Evolutionary conservation across 2,113 vertebrate species (phyloP).

Genomic region (Notothenia rossii): DNA sequence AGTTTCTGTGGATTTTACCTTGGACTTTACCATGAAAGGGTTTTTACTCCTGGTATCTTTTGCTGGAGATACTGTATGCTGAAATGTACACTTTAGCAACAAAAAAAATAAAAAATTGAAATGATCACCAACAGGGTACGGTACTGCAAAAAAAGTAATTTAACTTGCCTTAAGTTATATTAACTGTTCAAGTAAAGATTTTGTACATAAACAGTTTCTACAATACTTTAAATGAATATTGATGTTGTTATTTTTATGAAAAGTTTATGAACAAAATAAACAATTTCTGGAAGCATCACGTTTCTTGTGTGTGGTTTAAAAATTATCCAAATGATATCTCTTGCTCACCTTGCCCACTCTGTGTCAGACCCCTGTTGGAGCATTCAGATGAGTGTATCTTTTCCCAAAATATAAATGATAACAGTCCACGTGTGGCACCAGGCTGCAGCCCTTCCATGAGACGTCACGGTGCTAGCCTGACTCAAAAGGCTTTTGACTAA

Average conservation of each 20-base stretch:
- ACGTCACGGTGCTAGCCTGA: conserved; percentile 44
- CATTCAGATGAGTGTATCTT: conserved; percentile 39
- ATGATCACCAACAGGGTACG: conserved; percentile 74
- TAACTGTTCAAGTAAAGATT: conserved; percentile 84
- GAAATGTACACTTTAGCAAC: conserved; percentile 77
- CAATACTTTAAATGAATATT: conserved; percentile 85
- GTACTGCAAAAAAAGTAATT: conserved; percentile 81
- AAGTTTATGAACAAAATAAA: conserved; percentile 88
- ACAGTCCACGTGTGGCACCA: conserved; percentile 60
- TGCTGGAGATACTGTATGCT: conserved; percentile 65
- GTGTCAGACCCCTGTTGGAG: conserved; percentile 15
- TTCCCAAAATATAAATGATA: conserved; percentile 61
- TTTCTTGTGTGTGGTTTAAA: conserved; percentile 70
- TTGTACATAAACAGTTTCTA: conserved; percentile 87
- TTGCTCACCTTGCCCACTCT: conserved; percentile 22
- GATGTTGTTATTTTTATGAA: conserved; percentile 91
- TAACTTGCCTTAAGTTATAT: conserved; percentile 88
- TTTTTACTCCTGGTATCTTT: conserved; percentile 67
- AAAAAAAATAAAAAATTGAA: conserved; percentile 56
- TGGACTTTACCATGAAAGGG: conserved; percentile 53
- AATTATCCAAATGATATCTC: conserved; percentile 6
- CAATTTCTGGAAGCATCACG: conserved; percentile 75
- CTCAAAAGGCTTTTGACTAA: conserved; percentile 52
- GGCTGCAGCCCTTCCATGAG: conserved; percentile 58
- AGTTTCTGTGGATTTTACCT: conserved; percentile 77